These are phyloP conservation scores for Elegia similella DNA, from an alignment of 2,888 invertebrate species.

Conservation along the genomic window DNA sequence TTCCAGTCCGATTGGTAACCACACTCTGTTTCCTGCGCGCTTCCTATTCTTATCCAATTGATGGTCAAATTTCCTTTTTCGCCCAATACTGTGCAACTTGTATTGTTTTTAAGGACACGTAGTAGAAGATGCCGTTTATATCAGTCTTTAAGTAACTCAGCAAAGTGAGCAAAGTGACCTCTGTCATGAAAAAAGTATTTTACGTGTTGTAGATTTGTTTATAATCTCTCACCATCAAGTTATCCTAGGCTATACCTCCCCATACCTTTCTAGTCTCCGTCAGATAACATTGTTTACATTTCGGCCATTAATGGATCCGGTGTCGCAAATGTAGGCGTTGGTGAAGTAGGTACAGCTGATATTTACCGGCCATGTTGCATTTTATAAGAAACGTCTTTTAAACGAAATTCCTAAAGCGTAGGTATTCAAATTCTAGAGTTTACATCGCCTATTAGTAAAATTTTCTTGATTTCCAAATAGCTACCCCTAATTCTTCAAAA, in stretches of 20 bases:
- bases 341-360: background rate
- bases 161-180: background rate
- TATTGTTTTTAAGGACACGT: too few species aligned
- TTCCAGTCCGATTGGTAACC: too few species aligned
- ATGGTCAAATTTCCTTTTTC: too few species aligned
- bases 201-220: background rate
- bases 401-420: too few species aligned
- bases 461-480: too few species aligned
- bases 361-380: background rate
- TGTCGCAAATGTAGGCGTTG: constrained; percentile 21
- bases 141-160: too few species aligned
- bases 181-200: background rate
- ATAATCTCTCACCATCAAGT: background rate
- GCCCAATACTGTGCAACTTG: too few species aligned
- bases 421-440: too few species aligned
- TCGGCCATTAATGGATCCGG: constrained; percentile 57
- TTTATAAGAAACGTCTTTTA: background rate
- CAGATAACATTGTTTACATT: constrained; percentile 57
- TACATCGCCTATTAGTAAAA: too few species aligned
- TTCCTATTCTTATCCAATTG: too few species aligned
- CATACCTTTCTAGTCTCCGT: constrained; percentile 61
- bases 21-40: too few species aligned
- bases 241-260: background rate
- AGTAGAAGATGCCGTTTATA: background rate
- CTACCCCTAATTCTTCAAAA: too few species aligned